Conservation (phyloP, 53 echinoderm and acorn worm genomes). For the Mesocentrotus franciscanus region DNA sequence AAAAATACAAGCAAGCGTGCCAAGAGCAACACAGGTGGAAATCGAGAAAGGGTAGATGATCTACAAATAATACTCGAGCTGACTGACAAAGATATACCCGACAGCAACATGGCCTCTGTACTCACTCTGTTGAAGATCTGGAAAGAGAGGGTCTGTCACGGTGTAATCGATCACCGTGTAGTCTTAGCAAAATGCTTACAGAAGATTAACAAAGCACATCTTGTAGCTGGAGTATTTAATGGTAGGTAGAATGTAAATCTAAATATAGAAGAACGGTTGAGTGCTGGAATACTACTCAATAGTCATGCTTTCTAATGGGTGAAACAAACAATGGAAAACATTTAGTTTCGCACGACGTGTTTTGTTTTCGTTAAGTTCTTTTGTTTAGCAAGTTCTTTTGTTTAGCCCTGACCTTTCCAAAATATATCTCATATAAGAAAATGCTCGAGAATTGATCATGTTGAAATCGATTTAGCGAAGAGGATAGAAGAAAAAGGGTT, state of each 20-base stretch:
- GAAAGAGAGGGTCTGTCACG: background rate
- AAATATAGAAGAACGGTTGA: too few relatives aligned
- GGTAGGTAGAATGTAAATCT: background rate
- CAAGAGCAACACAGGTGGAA: background rate
- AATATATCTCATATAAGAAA: too few relatives aligned
- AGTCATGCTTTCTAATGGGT: too few relatives aligned
- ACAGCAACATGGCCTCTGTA: background rate
- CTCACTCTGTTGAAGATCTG: background rate
- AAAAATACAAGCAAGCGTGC: background rate
- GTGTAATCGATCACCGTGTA: background rate
- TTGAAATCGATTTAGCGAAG: too few relatives aligned
- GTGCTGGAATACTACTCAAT: too few relatives aligned
- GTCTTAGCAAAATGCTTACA: background rate
- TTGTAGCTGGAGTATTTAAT: background rate
- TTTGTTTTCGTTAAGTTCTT: too few relatives aligned
- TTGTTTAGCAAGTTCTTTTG: too few relatives aligned
- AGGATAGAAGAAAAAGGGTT: too few relatives aligned
- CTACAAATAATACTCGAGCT: background rate
- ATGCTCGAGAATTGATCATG: too few relatives aligned
- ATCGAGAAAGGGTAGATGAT: background rate
- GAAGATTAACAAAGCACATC: background rate
- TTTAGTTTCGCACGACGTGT: too few relatives aligned
- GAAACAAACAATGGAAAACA: too few relatives aligned
- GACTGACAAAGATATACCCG: background rate
- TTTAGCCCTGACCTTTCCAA: too few relatives aligned